phyloP scores from a whole-genome alignment of 2,888 invertebrate genomes.

The Ophion ventricosus region DNA sequence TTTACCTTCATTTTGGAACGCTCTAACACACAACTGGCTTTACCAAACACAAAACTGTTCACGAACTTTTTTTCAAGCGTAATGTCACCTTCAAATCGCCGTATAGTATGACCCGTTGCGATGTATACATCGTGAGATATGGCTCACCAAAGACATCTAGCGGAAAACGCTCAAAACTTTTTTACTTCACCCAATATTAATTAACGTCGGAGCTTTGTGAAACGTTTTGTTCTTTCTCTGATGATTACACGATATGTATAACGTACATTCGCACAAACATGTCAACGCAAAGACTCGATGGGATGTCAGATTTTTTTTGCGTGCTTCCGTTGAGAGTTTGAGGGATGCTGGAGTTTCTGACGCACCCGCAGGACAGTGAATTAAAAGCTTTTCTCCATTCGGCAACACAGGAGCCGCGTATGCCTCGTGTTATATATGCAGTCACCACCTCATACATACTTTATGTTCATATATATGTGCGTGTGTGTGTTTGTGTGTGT shows the following conservation, averaged over 20 bases:
- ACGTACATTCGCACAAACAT: background rate
- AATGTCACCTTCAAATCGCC: too few relatives aligned
- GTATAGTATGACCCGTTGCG: too few relatives aligned
- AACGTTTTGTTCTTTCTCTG: conserved; percentile 32
- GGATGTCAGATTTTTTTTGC: conserved; percentile 41
- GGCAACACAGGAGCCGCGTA: conserved; percentile 43
- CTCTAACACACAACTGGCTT: too few relatives aligned
- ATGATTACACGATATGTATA: background rate
- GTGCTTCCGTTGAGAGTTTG: conserved; percentile 13
- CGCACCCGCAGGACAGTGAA: conserved; percentile 42
- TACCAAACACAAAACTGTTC: too few relatives aligned
- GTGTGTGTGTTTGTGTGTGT: background rate
- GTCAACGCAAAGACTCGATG: background rate
- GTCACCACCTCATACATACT: conserved; percentile 26
- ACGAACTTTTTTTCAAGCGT: too few relatives aligned
- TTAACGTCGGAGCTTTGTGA: conserved; percentile 2
- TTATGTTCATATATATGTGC: background rate
- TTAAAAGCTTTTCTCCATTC: conserved; percentile 63
- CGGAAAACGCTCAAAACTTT: too few relatives aligned
- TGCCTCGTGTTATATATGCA: conserved; percentile 25
- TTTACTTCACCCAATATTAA: background rate
- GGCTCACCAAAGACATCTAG: too few relatives aligned
- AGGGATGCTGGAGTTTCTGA: conserved; percentile 50
- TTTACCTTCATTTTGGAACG: too few relatives aligned
- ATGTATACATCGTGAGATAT: too few relatives aligned